Conservation (phyloP, 2,888 invertebrate species). For the Pheosia tremula region DNA sequence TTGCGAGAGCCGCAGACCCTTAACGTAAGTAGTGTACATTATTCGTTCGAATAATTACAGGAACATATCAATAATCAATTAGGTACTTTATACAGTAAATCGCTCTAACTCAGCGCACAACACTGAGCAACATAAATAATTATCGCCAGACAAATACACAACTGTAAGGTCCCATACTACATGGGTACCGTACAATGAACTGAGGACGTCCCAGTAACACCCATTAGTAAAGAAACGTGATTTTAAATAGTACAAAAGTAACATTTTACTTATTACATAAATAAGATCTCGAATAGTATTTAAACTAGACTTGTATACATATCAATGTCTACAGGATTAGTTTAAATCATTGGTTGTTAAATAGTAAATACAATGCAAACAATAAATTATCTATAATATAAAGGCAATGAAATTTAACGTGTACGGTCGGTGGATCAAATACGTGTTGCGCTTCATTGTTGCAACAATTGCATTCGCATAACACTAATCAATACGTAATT, state of each 20-base stretch:
- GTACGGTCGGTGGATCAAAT: not conserved
- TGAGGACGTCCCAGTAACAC: not conserved
- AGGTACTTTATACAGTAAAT: no score
- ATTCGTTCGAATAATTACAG: slow-evolving; percentile 1
- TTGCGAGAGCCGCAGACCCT: no score
- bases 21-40: not conserved
- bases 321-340: no score
- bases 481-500: slow-evolving; percentile 9
- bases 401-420: not conserved
- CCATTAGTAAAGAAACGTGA: not conserved
- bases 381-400: slow-evolving; percentile 5
- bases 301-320: not conserved
- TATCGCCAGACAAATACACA: no score
- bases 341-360: no score
- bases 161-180: no score
- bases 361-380: slow-evolving; percentile 1
- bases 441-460: slow-evolving; percentile 9
- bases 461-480: slow-evolving; percentile 11
- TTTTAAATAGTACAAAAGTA: not conserved
- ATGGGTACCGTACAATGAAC: not conserved
- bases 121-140: no score
- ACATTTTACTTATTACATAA: not conserved
- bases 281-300: slow-evolving; percentile 4
- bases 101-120: no score
- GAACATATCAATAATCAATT: slow-evolving; percentile 4